Evolutionary conservation across 92 coral and sea anemone genomes (phyloP).

Genomic region (Nematostella vectensis): DNA sequence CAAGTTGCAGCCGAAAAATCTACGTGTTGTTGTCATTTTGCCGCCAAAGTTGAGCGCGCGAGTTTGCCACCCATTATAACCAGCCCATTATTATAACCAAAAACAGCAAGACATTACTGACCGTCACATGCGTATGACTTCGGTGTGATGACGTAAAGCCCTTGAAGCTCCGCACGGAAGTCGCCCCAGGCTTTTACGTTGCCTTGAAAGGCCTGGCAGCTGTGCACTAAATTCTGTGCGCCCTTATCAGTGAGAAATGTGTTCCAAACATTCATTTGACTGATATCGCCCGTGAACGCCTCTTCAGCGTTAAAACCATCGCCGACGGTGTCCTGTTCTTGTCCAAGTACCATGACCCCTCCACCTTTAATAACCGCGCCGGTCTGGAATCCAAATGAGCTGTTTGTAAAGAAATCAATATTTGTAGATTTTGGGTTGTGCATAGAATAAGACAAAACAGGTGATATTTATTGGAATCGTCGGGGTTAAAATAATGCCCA

Average conservation of each 20-base stretch:
- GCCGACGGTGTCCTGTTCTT: slow-evolving; percentile 89
- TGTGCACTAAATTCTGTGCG: slow-evolving; percentile 67
- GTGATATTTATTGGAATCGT: too few species aligned
- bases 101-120: too few species aligned
- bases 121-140: slow-evolving; percentile 78
- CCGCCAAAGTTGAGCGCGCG: too few species aligned
- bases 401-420: too few species aligned
- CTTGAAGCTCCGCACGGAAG: slow-evolving; percentile 56
- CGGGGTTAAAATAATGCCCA: too few species aligned
- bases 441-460: too few species aligned
- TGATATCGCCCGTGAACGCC: slow-evolving; percentile 89
- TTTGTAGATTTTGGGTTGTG: too few species aligned
- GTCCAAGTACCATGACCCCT: slow-evolving; percentile 92
- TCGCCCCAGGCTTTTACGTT: slow-evolving; percentile 92
- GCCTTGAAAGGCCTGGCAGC: slow-evolving; percentile 64
- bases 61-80: too few species aligned
- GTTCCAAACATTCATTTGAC: slow-evolving; percentile 84
- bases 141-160: slow-evolving; percentile 50
- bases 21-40: too few species aligned
- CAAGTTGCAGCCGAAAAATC: too few species aligned
- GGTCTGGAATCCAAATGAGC: slow-evolving; percentile 57
- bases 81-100: too few species aligned
- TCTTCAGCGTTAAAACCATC: slow-evolving; percentile 90
- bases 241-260: slow-evolving; percentile 56
- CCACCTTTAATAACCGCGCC: slow-evolving; percentile 80